Evolutionary conservation across 2,113 vertebrate genomes (phyloP).

Genomic region (Carassius auratus): DNA sequence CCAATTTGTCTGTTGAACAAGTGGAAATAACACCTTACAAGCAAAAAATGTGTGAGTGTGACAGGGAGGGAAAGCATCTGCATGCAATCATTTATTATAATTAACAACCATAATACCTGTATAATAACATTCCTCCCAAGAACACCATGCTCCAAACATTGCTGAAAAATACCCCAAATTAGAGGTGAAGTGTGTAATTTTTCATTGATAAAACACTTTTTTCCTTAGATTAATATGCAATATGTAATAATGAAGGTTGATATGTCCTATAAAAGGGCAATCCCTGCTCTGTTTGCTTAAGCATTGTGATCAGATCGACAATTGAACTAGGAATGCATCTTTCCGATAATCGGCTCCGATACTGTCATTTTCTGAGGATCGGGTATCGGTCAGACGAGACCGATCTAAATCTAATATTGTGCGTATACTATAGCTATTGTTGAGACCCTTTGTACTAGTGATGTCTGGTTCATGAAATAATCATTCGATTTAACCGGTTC

Average conservation of each 20-base stretch:
- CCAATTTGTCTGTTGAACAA: slow-evolving; percentile 2
- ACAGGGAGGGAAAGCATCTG: slow-evolving; percentile 28
- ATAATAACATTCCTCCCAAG: slow-evolving; percentile 5
- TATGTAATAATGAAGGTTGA: neutral
- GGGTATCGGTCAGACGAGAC: too few relatives aligned
- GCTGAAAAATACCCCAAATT: neutral
- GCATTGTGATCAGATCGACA: neutral
- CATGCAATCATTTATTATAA: slow-evolving; percentile 21
- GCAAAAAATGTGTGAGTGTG: neutral
- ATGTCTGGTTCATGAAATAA: too few relatives aligned
- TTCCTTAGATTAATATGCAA: neutral
- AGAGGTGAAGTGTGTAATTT: neutral
- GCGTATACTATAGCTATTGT: too few relatives aligned
- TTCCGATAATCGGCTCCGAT: too few relatives aligned
- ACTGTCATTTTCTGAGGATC: too few relatives aligned
- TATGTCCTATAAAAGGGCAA: neutral
- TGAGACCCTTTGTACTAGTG: too few relatives aligned
- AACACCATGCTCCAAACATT: neutral
- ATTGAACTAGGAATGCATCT: too few relatives aligned
- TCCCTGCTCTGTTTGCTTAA: too few relatives aligned
- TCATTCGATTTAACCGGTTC: too few relatives aligned
- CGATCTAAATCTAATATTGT: too few relatives aligned
- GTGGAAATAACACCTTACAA: slow-evolving; percentile 10
- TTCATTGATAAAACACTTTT: neutral
- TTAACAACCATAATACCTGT: slow-evolving; percentile 18